phyloP scores from a whole-genome alignment of 2,888 invertebrate genomes.

The Prenolepis imparis region DNA sequence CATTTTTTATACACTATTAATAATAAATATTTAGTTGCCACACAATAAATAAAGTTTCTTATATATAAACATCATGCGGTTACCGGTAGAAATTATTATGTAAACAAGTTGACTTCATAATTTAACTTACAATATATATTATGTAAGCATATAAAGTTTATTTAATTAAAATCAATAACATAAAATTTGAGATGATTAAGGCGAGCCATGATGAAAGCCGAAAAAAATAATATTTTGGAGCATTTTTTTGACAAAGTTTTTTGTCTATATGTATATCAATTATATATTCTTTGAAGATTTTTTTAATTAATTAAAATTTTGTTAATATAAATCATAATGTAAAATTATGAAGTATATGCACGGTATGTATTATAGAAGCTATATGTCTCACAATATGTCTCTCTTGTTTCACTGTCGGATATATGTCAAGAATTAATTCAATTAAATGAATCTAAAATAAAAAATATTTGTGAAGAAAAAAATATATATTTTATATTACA shows the following conservation, averaged over 20 bases:
- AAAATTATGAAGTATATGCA: no score
- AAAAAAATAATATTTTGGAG: background rate
- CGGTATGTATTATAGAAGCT: no score
- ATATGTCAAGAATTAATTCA: no score
- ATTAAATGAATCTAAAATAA: no score
- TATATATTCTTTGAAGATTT: background rate
- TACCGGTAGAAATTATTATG: background rate
- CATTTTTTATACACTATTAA: slow-evolving; percentile 32
- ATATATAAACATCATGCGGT: background rate
- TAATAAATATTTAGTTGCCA: slow-evolving; percentile 10
- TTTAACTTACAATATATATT: slow-evolving; percentile 1
- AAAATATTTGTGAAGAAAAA: background rate
- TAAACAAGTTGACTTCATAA: background rate
- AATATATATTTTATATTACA: background rate
- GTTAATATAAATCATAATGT: no score
- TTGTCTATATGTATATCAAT: background rate
- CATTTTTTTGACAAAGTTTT: background rate
- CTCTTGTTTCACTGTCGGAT: background rate
- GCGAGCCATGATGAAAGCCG: background rate
- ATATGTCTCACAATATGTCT: no score
- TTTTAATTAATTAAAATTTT: no score
- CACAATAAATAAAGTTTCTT: background rate
- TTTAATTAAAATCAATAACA: background rate
- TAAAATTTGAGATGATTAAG: background rate
- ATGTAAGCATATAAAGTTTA: background rate